Percentiles rank a stretch among this genome's conserved stretches.
phyloP scores from a whole-genome alignment of 2,888 invertebrate genomes.

The Smittia sp. region DNA sequence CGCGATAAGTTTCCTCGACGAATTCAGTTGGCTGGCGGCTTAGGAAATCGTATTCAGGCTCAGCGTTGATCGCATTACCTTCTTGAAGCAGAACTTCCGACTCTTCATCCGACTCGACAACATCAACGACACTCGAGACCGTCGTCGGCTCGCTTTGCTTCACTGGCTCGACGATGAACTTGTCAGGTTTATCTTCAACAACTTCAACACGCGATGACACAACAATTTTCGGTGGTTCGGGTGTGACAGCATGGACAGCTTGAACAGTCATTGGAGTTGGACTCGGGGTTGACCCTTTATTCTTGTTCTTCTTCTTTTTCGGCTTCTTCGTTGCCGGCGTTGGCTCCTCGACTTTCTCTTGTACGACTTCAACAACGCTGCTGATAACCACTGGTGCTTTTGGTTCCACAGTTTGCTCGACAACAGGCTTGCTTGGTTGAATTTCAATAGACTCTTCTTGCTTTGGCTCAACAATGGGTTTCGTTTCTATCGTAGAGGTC shows the following conservation, averaged over 20 bases:
- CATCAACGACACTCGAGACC: slow-evolving; percentile 58
- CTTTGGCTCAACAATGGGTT: slow-evolving; percentile 42
- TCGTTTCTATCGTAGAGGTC: slow-evolving; percentile 44
- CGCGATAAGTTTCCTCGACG: slow-evolving; percentile 80
- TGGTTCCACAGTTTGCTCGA: slow-evolving; percentile 42
- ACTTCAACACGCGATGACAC: slow-evolving; percentile 53
- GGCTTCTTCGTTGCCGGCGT: slow-evolving; percentile 30
- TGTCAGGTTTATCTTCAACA: slow-evolving; percentile 49
- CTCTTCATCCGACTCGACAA: slow-evolving; percentile 54
- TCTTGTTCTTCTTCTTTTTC: slow-evolving; percentile 40
- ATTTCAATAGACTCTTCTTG: slow-evolving; percentile 47
- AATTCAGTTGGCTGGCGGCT: slow-evolving; percentile 82
- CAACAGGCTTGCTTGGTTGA: slow-evolving; percentile 53
- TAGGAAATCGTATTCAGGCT: slow-evolving; percentile 80
- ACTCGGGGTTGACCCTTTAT: slow-evolving; percentile 47
- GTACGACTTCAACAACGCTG: slow-evolving; percentile 45
- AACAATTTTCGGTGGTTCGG: slow-evolving; percentile 47
- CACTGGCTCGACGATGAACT: slow-evolving; percentile 44
- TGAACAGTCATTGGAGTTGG: slow-evolving; percentile 44
- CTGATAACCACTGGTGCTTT: slow-evolving; percentile 42
- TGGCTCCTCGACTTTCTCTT: slow-evolving; percentile 41
- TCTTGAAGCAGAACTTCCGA: slow-evolving; percentile 61
- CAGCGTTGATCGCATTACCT: slow-evolving; percentile 68
- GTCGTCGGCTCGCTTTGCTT: slow-evolving; percentile 45
- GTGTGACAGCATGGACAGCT: slow-evolving; percentile 43